Conservation (phyloP, 1,140 invertebrate species). For the Vanessa tameamea region DNA sequence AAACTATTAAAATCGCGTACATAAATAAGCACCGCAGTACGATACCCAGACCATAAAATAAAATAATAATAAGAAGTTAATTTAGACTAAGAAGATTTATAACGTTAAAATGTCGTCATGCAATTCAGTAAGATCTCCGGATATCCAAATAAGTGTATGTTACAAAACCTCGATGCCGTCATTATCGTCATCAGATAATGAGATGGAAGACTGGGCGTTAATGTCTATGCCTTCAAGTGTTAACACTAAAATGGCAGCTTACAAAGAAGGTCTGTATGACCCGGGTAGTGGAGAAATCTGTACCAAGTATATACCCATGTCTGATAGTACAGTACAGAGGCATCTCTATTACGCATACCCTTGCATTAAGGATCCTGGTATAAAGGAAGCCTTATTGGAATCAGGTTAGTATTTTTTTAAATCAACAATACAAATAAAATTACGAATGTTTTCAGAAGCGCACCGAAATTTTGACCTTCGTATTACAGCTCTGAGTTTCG, state of each 20-base stretch:
- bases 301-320: slow-evolving; percentile 63
- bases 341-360: slow-evolving; percentile 76
- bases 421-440: too few relatives aligned
- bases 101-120: not conserved
- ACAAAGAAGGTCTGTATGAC: slow-evolving; percentile 49
- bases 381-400: slow-evolving; percentile 64
- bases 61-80: too few relatives aligned
- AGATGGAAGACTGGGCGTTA: slow-evolving; percentile 4
- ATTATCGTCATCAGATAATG: slow-evolving; percentile 14
- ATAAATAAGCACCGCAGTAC: too few relatives aligned
- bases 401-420: slow-evolving; percentile 27
- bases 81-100: too few relatives aligned
- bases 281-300: slow-evolving; percentile 65
- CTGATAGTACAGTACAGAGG: slow-evolving; percentile 70
- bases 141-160: not conserved
- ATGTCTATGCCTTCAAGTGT: slow-evolving; percentile 17
- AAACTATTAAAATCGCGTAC: too few relatives aligned
- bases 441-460: too few relatives aligned
- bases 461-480: too few relatives aligned
- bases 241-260: slow-evolving; percentile 40
- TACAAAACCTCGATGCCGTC: not conserved
- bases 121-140: not conserved
- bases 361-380: slow-evolving; percentile 71
- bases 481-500: too few relatives aligned
- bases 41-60: too few relatives aligned